phyloP scores from a whole-genome alignment of 2,888 invertebrate genomes.

The Ophion ellenae region DNA sequence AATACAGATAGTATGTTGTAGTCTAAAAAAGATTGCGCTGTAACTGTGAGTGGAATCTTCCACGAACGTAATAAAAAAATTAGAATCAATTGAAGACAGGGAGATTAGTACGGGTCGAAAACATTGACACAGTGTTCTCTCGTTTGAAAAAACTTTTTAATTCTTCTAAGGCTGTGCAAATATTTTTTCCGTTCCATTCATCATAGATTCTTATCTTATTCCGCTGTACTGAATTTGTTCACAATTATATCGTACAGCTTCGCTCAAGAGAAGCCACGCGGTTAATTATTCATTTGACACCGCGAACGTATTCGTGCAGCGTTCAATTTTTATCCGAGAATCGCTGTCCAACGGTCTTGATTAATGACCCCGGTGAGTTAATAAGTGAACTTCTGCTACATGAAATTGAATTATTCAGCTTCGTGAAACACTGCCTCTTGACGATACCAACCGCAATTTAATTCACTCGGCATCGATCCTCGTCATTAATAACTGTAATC shows the following conservation, averaged over 20 bases:
- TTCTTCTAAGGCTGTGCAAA: too few relatives aligned
- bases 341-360: slow-evolving; percentile 16
- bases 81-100: too few relatives aligned
- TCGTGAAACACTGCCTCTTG: not conserved
- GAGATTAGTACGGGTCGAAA: too few relatives aligned
- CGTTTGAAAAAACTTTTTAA: too few relatives aligned
- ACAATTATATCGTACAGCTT: not conserved
- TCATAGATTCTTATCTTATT: too few relatives aligned
- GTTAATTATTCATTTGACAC: slow-evolving; percentile 15
- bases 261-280: slow-evolving; percentile 1
- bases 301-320: not conserved
- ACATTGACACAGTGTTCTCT: too few relatives aligned
- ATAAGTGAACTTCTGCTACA: slow-evolving; percentile 8
- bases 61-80: too few relatives aligned
- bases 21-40: too few relatives aligned
- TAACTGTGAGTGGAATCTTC: too few relatives aligned
- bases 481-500: not conserved
- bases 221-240: too few relatives aligned
- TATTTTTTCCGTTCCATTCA: not conserved
- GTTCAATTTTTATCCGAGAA: slow-evolving; percentile 20
- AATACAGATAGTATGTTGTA: too few relatives aligned
- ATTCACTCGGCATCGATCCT: not conserved
- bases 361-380: slow-evolving; percentile 11
- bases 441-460: not conserved
- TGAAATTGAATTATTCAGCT: not conserved